Evolutionary conservation across 2,888 invertebrate species (phyloP), one percentile per base, ranked within the genome.

Genomic region (Hirudinaria manillensis): DNA sequence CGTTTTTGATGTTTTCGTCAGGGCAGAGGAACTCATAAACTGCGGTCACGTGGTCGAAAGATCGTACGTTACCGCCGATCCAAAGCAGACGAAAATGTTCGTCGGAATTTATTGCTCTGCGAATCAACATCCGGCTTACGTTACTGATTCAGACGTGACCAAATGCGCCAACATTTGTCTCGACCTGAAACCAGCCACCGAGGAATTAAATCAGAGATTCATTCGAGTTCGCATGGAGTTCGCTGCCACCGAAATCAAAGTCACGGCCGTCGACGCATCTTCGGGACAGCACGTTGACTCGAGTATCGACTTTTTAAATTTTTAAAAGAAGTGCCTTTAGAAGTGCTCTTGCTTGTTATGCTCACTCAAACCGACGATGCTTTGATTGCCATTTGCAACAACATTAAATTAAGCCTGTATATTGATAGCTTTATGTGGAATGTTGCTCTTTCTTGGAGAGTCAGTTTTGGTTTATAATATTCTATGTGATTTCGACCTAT

Each of bases 41-140:
- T 45, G 61, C 1, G 72, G 67, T n/a, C 71, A 76, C 29, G 45
- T 61, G n/a, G 76, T 76, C 19, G 73, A 71, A 24, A 66, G 76
- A n/a, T 51, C 56, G 45, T 76, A 76, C 21, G 72, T 70, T 1
- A 88, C 88, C 0, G 88, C 88, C 10, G 85, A 85, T 65, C 79
- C 83, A n/a, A 83, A 83, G 10, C 88, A 88, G 81, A 83, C 82
- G 16, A 82, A 84, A 34, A 87, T 86, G 78, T 85, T 88, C 56
- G 86, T 89, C 75, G 86, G 88, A 79, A 86, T 89, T 72, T 89
- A 88, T 81, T 85, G 86, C 77, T 84, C 86, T 1, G 86, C 87
- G 38, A 80, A 83, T 16, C 83, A 84, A 19, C 82, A 86, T 56
- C 85, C 84, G 0, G 80, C 83, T 81, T 89, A 87, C 80, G 87